A percentile compares a stretch with the other conserved stretches of the same genome.
Conservation (phyloP, 2,797 vertebrate species). For the Alcedo atthis region DNA sequence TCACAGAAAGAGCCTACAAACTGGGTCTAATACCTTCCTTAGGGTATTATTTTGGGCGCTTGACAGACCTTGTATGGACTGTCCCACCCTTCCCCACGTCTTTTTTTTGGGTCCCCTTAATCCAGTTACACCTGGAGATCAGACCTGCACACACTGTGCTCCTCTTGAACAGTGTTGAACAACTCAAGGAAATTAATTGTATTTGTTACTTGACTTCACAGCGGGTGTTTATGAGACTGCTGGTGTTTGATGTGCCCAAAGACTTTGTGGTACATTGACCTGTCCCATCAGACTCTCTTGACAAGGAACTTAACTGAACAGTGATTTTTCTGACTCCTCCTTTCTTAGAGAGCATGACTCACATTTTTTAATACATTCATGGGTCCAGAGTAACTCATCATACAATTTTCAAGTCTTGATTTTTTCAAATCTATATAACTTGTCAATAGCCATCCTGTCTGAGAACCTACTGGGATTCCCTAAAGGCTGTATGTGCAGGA, state of each 20-base stretch:
- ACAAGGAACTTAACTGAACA: background rate
- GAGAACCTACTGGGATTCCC: background rate
- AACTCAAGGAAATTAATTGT: background rate
- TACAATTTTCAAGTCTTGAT: background rate
- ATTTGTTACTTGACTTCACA: background rate
- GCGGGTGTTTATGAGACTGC: rapidly evolving
- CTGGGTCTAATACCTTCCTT: background rate
- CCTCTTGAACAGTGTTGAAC: background rate
- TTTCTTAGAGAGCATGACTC: background rate
- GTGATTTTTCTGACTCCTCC: background rate
- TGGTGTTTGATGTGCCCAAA: rapidly evolving
- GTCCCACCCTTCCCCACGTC: background rate
- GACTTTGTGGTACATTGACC: rapidly evolving
- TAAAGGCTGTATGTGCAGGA: background rate
- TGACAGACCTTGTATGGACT: background rate
- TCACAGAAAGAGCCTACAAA: background rate
- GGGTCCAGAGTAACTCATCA: background rate
- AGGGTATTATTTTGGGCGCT: background rate
- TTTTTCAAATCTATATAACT: background rate
- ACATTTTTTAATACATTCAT: background rate
- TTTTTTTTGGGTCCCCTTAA: background rate
- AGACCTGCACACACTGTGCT: rapidly evolving
- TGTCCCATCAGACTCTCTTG: background rate
- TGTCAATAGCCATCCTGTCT: background rate
- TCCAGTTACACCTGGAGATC: background rate